A percentile compares a stretch with the other conserved stretches of the same genome.
These are phyloP conservation scores for Tragelaphus strepsiceros DNA, from an alignment of 2,113 vertebrate species.

Conservation along the genomic window DNA sequence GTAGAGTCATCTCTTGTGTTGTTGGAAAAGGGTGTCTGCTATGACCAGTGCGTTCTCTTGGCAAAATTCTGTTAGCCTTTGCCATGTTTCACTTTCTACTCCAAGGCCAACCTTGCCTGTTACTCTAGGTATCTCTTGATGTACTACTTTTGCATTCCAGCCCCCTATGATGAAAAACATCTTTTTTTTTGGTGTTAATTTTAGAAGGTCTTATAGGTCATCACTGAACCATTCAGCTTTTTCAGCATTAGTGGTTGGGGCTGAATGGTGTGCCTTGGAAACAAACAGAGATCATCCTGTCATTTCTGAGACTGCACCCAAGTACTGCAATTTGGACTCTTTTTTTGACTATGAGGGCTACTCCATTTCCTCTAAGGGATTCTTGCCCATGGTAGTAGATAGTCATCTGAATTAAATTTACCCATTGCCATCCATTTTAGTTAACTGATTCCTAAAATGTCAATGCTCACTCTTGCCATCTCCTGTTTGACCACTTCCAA, in stretches of 20 bases:
- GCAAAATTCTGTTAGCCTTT: not conserved
- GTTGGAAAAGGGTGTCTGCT: not conserved
- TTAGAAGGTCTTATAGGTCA: not conserved
- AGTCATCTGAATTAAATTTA: not conserved
- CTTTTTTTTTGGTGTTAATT: not conserved
- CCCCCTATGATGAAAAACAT: not conserved
- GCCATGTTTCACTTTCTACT: not conserved
- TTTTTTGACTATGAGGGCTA: not conserved
- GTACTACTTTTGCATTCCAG: not conserved
- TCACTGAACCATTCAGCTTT: not conserved
- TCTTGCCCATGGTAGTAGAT: not conserved
- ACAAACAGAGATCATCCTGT: not conserved
- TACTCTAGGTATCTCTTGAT: not conserved
- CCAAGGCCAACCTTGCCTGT: not conserved
- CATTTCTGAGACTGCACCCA: not conserved
- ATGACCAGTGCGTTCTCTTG: not conserved
- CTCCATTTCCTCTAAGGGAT: not conserved
- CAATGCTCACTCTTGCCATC: not conserved
- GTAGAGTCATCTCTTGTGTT: not conserved
- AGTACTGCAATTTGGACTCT: not conserved
- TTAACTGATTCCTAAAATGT: not conserved
- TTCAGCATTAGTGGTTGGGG: not conserved
- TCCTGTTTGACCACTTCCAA: not conserved
- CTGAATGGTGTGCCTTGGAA: not conserved
- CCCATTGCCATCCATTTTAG: not conserved